These are phyloP conservation scores for Nomada fucata DNA, from an alignment of 2,888 invertebrate genomes.

Conservation along the genomic window DNA sequence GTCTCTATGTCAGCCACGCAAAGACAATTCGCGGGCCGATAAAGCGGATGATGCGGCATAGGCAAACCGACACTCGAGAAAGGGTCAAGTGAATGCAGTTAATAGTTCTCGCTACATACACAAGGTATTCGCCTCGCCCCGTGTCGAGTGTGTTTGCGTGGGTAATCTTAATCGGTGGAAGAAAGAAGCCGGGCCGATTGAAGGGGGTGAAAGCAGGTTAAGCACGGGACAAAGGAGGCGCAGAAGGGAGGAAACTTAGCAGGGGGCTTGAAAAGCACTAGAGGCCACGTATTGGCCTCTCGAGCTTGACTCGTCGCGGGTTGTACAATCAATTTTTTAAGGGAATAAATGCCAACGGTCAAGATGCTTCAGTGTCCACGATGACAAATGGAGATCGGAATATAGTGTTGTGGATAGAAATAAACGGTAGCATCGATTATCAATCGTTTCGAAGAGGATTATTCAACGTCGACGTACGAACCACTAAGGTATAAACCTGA, in stretches of 20 bases:
- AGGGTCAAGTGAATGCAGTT: slow-evolving; percentile 76
- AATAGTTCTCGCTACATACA: slow-evolving; percentile 63
- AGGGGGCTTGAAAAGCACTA: slow-evolving; percentile 66
- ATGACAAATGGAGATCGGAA: neutral
- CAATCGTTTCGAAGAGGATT: no score
- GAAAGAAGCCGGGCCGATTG: slow-evolving; percentile 50
- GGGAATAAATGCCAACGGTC: slow-evolving; percentile 33
- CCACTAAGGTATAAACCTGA: neutral
- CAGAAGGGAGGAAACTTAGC: slow-evolving; percentile 33
- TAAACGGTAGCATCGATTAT: no score
- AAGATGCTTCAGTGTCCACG: neutral
- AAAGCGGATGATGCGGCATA: slow-evolving; percentile 10
- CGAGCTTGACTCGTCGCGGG: slow-evolving; percentile 59
- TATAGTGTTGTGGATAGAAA: no score
- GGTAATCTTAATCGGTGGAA: slow-evolving; percentile 79
- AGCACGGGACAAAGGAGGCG: slow-evolving; percentile 55
- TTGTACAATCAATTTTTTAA: slow-evolving; percentile 28
- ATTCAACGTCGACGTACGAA: no score
- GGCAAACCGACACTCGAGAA: slow-evolving; percentile 55
- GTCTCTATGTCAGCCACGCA: slow-evolving; percentile 44
- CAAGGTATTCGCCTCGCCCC: slow-evolving; percentile 41
- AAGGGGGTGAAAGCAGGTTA: slow-evolving; percentile 64
- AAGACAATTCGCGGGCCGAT: slow-evolving; percentile 51
- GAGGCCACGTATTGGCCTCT: slow-evolving; percentile 67
- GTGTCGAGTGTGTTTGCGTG: slow-evolving; percentile 79